These are phyloP conservation scores for Anoplolepis gracilipes DNA, from an alignment of 1,140 invertebrate genomes.

Conservation along the genomic window DNA sequence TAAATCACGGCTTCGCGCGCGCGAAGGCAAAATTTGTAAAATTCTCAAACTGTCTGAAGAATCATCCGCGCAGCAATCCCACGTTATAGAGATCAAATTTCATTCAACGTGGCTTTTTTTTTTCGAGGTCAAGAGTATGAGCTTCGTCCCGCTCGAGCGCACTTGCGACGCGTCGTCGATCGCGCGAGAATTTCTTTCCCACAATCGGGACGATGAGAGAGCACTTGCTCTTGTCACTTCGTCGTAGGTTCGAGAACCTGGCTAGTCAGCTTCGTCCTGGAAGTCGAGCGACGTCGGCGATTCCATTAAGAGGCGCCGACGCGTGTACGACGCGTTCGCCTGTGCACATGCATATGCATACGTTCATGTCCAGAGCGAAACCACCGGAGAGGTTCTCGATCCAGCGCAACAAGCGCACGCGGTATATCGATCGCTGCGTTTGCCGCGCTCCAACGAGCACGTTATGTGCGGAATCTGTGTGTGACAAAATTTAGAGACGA, in stretches of 20 bases:
- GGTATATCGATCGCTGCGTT: conserved; percentile 33
- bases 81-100: neutral
- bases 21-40: conserved; percentile 9
- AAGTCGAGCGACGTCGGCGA: conserved; percentile 13
- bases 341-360: conserved; percentile 58
- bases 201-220: conserved; percentile 4
- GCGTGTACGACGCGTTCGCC: conserved; percentile 13
- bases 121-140: neutral
- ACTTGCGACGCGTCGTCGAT: conserved; percentile 33
- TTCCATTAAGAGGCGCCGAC: conserved; percentile 15
- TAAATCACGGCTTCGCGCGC: conserved; percentile 15
- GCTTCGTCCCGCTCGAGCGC: conserved; percentile 46
- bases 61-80: neutral
- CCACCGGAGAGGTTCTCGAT: conserved; percentile 23
- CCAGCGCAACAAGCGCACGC: conserved; percentile 41
- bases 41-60: neutral
- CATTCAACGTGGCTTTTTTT: conserved; percentile 6
- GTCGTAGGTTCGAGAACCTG: conserved; percentile 29
- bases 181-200: conserved; percentile 37
- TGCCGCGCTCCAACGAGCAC: conserved; percentile 26
- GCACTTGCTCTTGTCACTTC: neutral
- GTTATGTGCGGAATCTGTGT: conserved; percentile 14
- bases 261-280: conserved; percentile 14
- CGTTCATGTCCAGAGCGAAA: conserved; percentile 46
- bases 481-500: neutral